phyloP scores from a whole-genome alignment of 2,797 vertebrate species.

The Morus bassanus region DNA sequence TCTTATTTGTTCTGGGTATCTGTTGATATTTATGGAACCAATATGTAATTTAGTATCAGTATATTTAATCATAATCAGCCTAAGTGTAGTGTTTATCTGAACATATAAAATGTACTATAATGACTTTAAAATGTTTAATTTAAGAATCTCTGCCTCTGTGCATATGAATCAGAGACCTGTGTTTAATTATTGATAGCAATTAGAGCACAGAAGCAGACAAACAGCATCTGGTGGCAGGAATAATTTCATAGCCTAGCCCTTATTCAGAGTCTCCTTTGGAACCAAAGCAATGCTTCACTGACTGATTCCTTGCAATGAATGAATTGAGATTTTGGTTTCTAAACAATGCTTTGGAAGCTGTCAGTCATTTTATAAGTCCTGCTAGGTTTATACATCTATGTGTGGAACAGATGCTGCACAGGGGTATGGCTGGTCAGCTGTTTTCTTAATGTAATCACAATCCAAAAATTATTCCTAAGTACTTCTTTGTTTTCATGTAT shows the following conservation, averaged over 20 bases:
- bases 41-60: conserved; percentile 72
- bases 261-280: conserved; percentile 7
- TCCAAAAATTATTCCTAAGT: neutral
- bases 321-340: neutral
- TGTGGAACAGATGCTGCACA: neutral
- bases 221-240: conserved; percentile 77
- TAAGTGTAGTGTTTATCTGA: conserved; percentile 64
- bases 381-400: neutral
- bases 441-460: neutral
- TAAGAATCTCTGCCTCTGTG: conserved; percentile 72
- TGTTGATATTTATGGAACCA: conserved; percentile 74
- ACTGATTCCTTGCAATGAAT: conserved; percentile 1
- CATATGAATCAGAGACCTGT: conserved; percentile 77
- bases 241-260: conserved; percentile 2
- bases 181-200: conserved; percentile 81
- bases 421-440: neutral
- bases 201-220: conserved; percentile 76
- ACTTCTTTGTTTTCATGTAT: neutral
- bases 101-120: conserved; percentile 73
- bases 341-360: neutral
- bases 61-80: conserved; percentile 75
- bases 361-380: neutral
- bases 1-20: conserved; percentile 59
- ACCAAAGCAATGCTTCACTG: conserved; percentile 28
- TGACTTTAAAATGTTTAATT: conserved; percentile 80